These are phyloP conservation scores for Drosophila atripex DNA, from an alignment of 2,888 invertebrate species.

Conservation along the genomic window DNA sequence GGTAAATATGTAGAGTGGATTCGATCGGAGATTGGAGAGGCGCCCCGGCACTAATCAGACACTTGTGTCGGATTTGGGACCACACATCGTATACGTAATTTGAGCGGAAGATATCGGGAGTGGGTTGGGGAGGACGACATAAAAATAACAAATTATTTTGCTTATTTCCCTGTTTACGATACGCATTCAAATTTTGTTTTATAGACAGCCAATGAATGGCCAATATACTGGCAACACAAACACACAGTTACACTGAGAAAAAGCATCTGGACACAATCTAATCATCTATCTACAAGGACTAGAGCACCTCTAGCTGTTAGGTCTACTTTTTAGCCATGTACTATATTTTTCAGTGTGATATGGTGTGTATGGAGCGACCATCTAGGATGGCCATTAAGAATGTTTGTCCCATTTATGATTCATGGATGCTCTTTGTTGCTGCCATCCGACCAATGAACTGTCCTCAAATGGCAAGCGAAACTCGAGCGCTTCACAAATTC, in stretches of 20 bases:
- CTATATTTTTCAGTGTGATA: slow-evolving; percentile 11
- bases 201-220: slow-evolving; percentile 30
- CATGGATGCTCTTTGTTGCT: slow-evolving; percentile 41
- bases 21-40: slow-evolving; percentile 6
- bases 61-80: slow-evolving; percentile 32
- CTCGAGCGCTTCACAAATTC: slow-evolving; percentile 10
- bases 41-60: slow-evolving; percentile 39
- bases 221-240: slow-evolving; percentile 17
- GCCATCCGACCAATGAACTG: slow-evolving; percentile 37
- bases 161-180: slow-evolving; percentile 36
- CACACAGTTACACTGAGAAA: slow-evolving; percentile 4
- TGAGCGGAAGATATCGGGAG: neutral
- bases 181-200: slow-evolving; percentile 38
- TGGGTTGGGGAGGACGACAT: slow-evolving; percentile 3
- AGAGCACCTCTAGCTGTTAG: no score
- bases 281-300: no score
- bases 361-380: slow-evolving; percentile 1
- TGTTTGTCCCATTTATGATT: slow-evolving; percentile 40
- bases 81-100: slow-evolving; percentile 24
- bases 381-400: slow-evolving; percentile 26
- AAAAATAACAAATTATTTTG: slow-evolving; percentile 41
- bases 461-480: slow-evolving; percentile 27
- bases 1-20: slow-evolving; percentile 31
- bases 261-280: no score
- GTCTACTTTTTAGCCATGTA: no score